Conservation (phyloP, 1,140 invertebrate genomes). For the Hycleus phaleratus region DNA sequence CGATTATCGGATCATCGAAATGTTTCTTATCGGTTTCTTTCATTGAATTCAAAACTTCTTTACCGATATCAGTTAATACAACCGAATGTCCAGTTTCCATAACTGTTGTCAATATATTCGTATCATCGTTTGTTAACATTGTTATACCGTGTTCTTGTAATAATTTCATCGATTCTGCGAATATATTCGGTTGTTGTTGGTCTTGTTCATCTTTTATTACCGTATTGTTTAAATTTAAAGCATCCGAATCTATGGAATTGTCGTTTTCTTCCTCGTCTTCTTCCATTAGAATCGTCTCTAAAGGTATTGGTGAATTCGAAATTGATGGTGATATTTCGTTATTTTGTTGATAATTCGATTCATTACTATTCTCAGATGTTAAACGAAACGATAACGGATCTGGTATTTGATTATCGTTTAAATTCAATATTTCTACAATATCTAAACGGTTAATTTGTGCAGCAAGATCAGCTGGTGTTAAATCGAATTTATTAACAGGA, state of each 20-base stretch:
- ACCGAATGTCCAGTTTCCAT: constrained; percentile 73
- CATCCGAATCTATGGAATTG: constrained; percentile 12
- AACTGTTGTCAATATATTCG: constrained; percentile 65
- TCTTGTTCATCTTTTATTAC: background rate
- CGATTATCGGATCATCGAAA: constrained; percentile 28
- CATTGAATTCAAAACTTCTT: constrained; percentile 59
- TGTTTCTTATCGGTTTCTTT: constrained; percentile 38
- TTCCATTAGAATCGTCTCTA: constrained; percentile 19
- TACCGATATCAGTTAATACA: constrained; percentile 70
- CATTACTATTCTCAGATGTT: constrained; percentile 1
- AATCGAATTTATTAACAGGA: constrained; percentile 72
- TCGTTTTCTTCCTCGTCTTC: constrained; percentile 23
- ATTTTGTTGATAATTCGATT: background rate
- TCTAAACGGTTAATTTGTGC: constrained; percentile 54
- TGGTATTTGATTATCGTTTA: constrained; percentile 35
- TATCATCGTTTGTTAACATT: constrained; percentile 65
- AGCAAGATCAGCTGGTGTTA: constrained; percentile 73
- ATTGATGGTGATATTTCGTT: background rate
- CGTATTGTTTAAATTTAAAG: constrained; percentile 2
- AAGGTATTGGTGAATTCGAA: background rate
- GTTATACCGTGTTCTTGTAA: constrained; percentile 74
- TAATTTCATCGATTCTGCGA: constrained; percentile 42
- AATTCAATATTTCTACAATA: constrained; percentile 52
- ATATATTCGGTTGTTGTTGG: constrained; percentile 26
- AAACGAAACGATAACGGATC: constrained; percentile 17